Percentiles rank a stretch among this genome's conserved stretches.
Conservation (phyloP, 2,888 invertebrate genomes). For the Hypercompe scribonia region DNA sequence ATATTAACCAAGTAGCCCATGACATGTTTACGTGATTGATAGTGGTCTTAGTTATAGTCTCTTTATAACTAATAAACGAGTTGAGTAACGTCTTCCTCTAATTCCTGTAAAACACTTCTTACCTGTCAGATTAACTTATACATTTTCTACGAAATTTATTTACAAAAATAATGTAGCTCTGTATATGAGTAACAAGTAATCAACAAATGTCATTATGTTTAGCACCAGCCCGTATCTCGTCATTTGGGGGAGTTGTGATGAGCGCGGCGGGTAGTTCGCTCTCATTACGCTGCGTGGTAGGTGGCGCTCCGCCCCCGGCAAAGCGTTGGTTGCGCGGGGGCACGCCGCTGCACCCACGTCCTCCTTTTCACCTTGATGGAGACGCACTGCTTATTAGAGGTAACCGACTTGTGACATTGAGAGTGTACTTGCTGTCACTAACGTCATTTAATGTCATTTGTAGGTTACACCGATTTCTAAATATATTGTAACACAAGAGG, state of each 20-base stretch:
- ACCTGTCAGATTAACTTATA: too few relatives aligned
- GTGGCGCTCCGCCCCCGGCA: constrained; percentile 92
- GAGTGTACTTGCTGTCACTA: not conserved
- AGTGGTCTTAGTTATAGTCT: not conserved
- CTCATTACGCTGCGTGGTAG: constrained; percentile 90
- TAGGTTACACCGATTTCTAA: too few relatives aligned
- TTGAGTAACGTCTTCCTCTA: too few relatives aligned
- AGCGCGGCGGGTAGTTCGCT: constrained; percentile 90
- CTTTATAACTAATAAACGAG: too few relatives aligned
- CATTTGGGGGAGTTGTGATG: constrained; percentile 91
- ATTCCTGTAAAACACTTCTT: too few relatives aligned
- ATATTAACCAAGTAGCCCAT: too few relatives aligned
- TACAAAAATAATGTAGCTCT: not conserved
- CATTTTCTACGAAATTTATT: too few relatives aligned
- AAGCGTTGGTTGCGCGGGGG: constrained; percentile 91
- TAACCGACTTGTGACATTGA: constrained; percentile 57
- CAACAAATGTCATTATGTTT: constrained; percentile 6
- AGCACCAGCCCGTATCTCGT: constrained; percentile 95
- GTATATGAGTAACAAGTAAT: not conserved
- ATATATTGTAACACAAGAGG: too few relatives aligned
- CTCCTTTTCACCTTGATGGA: constrained; percentile 89
- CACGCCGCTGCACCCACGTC: constrained; percentile 88
- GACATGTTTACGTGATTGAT: not conserved
- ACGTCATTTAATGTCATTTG: not conserved
- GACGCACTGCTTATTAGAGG: constrained; percentile 90